A percentile compares a stretch with the other conserved stretches of the same genome.
These are phyloP conservation scores for Hyalella azteca DNA, from an alignment of 2,888 invertebrate species.

Conservation along the genomic window DNA sequence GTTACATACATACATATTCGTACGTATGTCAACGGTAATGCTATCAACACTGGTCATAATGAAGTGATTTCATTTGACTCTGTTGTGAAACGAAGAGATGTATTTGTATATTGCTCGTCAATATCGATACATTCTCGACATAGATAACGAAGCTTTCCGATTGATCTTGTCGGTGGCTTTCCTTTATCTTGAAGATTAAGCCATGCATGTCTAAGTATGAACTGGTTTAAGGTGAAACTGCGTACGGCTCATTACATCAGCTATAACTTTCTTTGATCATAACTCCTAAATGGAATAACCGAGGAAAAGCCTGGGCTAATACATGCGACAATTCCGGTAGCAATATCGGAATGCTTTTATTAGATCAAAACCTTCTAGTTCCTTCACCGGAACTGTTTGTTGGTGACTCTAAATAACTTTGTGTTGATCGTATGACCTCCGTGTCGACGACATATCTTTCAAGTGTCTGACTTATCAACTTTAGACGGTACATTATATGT, in stretches of 20 bases:
- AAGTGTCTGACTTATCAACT: conserved; percentile 75
- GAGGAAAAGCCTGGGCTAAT: conserved; percentile 74
- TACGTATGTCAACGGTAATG: too few species aligned
- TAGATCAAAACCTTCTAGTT: conserved; percentile 30
- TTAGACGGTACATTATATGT: conserved; percentile 72
- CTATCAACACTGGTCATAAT: too few species aligned
- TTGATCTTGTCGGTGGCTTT: conserved; percentile 69
- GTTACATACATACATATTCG: too few species aligned
- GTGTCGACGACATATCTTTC: conserved; percentile 70
- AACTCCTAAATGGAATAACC: conserved; percentile 65
- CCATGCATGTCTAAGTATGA: conserved; percentile 73
- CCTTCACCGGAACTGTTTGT: too few species aligned
- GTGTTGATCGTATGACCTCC: conserved; percentile 63
- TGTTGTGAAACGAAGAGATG: too few species aligned
- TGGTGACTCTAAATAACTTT: conserved; percentile 48
- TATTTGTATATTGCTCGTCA: too few species aligned
- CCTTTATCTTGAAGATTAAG: conserved; percentile 74
- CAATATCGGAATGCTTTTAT: conserved; percentile 60
- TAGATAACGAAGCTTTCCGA: too few species aligned
- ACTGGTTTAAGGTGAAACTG: conserved; percentile 68
- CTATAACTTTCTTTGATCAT: conserved; percentile 68
- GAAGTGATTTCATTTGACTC: too few species aligned
- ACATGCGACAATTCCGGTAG: conserved; percentile 69
- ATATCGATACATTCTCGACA: too few species aligned
- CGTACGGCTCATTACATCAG: conserved; percentile 71